Evolutionary conservation across 2,888 invertebrate genomes (phyloP).

Genomic region (Eucera pruinosa): DNA sequence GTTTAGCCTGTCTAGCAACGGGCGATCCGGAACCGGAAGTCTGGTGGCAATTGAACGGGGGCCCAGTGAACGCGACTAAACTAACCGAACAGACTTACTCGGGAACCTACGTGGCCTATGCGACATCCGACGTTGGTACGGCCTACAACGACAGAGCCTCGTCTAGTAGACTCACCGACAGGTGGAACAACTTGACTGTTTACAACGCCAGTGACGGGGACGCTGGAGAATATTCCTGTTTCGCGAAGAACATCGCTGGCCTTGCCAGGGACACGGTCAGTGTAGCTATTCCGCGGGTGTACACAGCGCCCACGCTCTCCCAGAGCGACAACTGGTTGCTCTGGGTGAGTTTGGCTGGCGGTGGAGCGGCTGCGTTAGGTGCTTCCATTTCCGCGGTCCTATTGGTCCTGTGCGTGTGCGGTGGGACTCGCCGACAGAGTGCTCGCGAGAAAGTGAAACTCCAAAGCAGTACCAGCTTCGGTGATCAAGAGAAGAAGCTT

Average conservation of each 20-base stretch:
- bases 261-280: constrained; percentile 85
- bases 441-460: constrained; percentile 88
- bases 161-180: constrained; percentile 75
- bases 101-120: constrained; percentile 64
- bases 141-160: constrained; percentile 33
- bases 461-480: constrained; percentile 92
- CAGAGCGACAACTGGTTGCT: constrained; percentile 90
- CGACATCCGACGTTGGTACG: constrained; percentile 52
- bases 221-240: constrained; percentile 94
- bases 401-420: constrained; percentile 86
- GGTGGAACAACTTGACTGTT: constrained; percentile 93
- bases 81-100: constrained; percentile 68
- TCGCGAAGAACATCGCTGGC: constrained; percentile 88
- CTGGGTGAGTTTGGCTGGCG: constrained; percentile 89
- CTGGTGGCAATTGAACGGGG: constrained; percentile 93
- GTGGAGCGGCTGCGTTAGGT: constrained; percentile 89
- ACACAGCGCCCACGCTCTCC: constrained; percentile 91
- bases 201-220: constrained; percentile 92
- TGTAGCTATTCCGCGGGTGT: constrained; percentile 88
- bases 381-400: constrained; percentile 87
- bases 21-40: constrained; percentile 94
- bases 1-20: constrained; percentile 91
- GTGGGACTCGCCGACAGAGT: constrained; percentile 85
- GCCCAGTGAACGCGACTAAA: constrained; percentile 85
- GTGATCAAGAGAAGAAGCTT: constrained; percentile 94